Evolutionary conservation across 1,140 invertebrate species (phyloP).

Genomic region (Heliconius hermathena): DNA sequence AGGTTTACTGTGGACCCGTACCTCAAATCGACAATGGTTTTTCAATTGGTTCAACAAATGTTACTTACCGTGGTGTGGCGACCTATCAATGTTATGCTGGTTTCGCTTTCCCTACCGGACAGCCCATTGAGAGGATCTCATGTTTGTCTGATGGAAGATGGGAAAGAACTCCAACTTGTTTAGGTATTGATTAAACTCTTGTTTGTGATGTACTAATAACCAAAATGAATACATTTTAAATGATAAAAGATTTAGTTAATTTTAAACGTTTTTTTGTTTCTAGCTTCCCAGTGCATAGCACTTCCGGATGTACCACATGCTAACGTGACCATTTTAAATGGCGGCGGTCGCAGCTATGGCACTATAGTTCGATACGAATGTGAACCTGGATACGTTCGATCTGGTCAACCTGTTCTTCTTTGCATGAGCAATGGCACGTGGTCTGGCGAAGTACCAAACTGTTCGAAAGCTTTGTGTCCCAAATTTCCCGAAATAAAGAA

Average conservation of each 20-base stretch:
- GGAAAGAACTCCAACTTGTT: constrained; percentile 94
- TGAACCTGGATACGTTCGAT: constrained; percentile 94
- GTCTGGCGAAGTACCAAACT: constrained; percentile 95
- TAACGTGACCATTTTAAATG: constrained; percentile 94
- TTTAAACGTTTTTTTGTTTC: constrained; percentile 44
- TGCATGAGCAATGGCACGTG: constrained; percentile 98
- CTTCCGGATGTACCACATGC: constrained; percentile 93
- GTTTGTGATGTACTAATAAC: background rate
- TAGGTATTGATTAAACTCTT: constrained; percentile 81
- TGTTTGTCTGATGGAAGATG: constrained; percentile 94
- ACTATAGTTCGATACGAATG: constrained; percentile 97
- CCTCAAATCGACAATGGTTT: constrained; percentile 99
- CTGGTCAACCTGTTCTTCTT: constrained; percentile 93
- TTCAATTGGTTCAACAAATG: constrained; percentile 96
- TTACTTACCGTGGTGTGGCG: constrained; percentile 95
- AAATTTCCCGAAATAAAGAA: constrained; percentile 92
- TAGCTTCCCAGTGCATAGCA: constrained; percentile 95
- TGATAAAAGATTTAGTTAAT: background rate
- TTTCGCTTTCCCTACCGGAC: constrained; percentile 94
- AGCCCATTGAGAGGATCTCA: constrained; percentile 94
- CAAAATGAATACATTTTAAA: background rate
- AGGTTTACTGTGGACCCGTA: constrained; percentile 98
- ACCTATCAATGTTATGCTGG: constrained; percentile 98
- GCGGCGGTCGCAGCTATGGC: constrained; percentile 96
- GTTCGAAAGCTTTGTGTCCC: constrained; percentile 92